A percentile compares a stretch with the other conserved stretches of the same genome.
Evolutionary conservation across 2,113 vertebrate genomes (phyloP).

Genomic region (Corythornis cristatus): DNA sequence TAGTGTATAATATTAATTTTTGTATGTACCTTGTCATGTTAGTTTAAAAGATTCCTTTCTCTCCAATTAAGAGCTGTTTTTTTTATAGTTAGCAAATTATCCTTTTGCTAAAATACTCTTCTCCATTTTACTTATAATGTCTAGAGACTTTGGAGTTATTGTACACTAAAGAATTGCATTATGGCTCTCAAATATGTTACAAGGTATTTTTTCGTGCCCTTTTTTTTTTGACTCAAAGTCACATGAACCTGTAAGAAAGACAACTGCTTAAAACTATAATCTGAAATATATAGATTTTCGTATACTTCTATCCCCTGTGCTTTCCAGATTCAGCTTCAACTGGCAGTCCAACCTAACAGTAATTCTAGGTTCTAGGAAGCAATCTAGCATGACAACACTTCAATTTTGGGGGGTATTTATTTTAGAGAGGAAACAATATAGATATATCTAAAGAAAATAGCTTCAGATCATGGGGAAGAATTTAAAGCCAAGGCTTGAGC

Average conservation of each 20-base stretch:
- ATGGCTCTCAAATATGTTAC: conserved; percentile 44
- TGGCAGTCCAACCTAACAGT: background rate
- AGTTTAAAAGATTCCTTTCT: conserved; percentile 84
- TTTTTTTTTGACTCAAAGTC: background rate
- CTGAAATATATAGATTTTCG: conserved; percentile 13
- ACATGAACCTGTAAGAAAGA: background rate
- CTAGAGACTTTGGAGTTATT: conserved; percentile 47
- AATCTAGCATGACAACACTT: background rate
- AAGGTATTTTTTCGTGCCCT: background rate
- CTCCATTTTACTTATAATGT: conserved; percentile 13
- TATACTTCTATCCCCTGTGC: background rate
- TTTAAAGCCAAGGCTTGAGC: background rate
- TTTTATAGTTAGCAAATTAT: conserved; percentile 70
- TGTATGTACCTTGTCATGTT: conserved; percentile 82
- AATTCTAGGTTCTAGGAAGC: background rate
- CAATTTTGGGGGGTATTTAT: background rate
- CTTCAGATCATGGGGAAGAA: background rate
- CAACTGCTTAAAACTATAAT: conserved; percentile 16
- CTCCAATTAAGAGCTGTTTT: conserved; percentile 62
- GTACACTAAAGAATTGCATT: conserved; percentile 55
- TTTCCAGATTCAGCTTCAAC: background rate
- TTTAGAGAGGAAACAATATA: background rate
- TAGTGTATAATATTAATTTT: conserved; percentile 83
- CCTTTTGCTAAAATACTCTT: conserved; percentile 68
- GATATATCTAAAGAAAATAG: background rate